Percentiles rank a stretch among this genome's conserved stretches.
phyloP scores from a whole-genome alignment of 2,888 invertebrate species.

The Acronicta aceris region DNA sequence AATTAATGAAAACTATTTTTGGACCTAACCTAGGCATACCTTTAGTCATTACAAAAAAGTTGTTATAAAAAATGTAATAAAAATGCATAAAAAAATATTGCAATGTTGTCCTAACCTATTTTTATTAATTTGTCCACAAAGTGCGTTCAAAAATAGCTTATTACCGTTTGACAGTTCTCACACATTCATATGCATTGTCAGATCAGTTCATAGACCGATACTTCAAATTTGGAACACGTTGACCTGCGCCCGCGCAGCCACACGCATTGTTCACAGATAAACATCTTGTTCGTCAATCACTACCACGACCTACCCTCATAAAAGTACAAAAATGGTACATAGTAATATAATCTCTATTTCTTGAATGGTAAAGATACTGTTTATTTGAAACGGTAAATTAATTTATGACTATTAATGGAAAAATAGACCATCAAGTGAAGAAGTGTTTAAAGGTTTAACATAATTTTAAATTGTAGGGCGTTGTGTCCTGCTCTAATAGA shows the following conservation, averaged over 20 bases:
- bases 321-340: conserved; percentile 26
- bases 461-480: conserved; percentile 67
- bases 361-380: conserved; percentile 11
- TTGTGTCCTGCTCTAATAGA: conserved; percentile 28
- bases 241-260: conserved; percentile 69
- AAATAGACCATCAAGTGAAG: conserved; percentile 69
- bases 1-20: conserved; percentile 6
- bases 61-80: background rate
- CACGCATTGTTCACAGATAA: conserved; percentile 85
- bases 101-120: no score
- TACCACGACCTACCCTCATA: conserved; percentile 67
- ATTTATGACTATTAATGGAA: conserved; percentile 65
- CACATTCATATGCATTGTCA: conserved; percentile 63
- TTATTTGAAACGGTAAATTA: conserved; percentile 25
- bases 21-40: conserved; percentile 1
- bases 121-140: background rate
- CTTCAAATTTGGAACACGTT: conserved; percentile 65
- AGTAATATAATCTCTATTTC: conserved; percentile 22
- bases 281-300: conserved; percentile 81
- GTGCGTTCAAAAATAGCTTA: conserved; percentile 9
- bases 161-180: conserved; percentile 54
- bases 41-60: conserved; percentile 3
- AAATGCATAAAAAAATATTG: no score
- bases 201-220: conserved; percentile 69
- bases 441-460: conserved; percentile 66